A percentile compares a stretch with the other conserved stretches of the same genome.
phyloP scores from a whole-genome alignment of 2,888 invertebrate species.

The Eupithecia subfuscata region DNA sequence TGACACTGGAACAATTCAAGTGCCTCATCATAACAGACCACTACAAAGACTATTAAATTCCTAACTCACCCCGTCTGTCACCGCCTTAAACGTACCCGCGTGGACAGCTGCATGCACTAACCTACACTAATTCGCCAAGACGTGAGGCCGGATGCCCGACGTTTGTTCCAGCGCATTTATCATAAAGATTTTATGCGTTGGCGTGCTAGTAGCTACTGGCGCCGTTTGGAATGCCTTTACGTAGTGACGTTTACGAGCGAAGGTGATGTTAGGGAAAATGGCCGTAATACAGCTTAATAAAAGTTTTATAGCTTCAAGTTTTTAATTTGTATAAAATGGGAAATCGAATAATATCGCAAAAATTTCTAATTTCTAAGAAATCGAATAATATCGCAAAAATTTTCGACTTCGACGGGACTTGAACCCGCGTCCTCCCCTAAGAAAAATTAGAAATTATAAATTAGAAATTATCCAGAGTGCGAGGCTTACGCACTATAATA shows the following conservation, averaged over 20 bases:
- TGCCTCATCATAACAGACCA: neutral
- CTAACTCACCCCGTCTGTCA: constrained; percentile 2
- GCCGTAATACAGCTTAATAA: neutral
- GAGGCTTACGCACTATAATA: too few relatives aligned
- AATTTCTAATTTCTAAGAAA: too few relatives aligned
- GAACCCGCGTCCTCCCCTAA: too few relatives aligned
- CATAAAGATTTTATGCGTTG: constrained; percentile 15
- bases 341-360: too few relatives aligned
- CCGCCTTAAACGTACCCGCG: neutral
- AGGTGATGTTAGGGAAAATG: neutral
- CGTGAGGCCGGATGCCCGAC: constrained; percentile 7
- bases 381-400: too few relatives aligned
- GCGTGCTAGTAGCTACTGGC: neutral
- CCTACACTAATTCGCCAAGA: constrained; percentile 18
- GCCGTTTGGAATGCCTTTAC: constrained; percentile 7
- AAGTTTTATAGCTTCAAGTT: neutral
- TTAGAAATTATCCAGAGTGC: too few relatives aligned
- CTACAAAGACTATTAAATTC: neutral
- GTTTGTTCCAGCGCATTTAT: constrained; percentile 20
- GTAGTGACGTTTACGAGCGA: constrained; percentile 1
- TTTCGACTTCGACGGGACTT: too few relatives aligned
- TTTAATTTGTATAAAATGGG: neutral
- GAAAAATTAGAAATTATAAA: too few relatives aligned
- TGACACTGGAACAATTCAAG: neutral
- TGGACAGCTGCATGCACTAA: constrained; percentile 15